These are phyloP conservation scores for Mesitornis unicolor DNA, from an alignment of 2,113 vertebrate species.

Conservation along the genomic window DNA sequence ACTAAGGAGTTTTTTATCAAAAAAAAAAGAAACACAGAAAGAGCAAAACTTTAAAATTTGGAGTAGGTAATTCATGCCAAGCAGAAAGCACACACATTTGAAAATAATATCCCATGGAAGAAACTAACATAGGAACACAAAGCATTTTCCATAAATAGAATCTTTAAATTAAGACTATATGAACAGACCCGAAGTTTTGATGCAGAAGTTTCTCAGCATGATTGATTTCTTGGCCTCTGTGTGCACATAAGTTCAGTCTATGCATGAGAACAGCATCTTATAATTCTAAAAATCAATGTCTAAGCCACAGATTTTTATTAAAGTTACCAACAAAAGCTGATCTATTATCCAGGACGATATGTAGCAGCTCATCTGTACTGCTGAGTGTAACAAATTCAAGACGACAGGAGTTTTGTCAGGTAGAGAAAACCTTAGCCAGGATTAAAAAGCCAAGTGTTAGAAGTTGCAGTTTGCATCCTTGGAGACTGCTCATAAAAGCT, in stretches of 20 bases:
- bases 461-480: neutral
- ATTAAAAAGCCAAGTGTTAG: neutral
- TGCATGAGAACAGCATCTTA: neutral
- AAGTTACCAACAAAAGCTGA: neutral
- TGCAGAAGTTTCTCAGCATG: neutral
- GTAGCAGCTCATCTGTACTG: neutral
- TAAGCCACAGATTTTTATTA: neutral
- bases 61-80: neutral
- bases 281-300: neutral
- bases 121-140: neutral
- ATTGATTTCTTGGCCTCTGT: neutral
- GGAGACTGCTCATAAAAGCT: neutral
- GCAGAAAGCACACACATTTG: neutral
- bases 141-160: neutral
- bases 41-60: neutral
- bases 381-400: neutral
- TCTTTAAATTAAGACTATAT: neutral
- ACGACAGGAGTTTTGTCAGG: neutral
- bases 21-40: neutral
- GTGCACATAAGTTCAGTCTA: neutral
- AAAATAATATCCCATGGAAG: neutral
- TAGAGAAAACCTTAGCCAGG: neutral
- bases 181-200: neutral
- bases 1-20: neutral
- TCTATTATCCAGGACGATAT: neutral